A percentile compares a stretch with the other conserved stretches of the same genome.
These are phyloP conservation scores for Drosophila bipectinata DNA, from an alignment of 1,140 invertebrate species.

Conservation along the genomic window DNA sequence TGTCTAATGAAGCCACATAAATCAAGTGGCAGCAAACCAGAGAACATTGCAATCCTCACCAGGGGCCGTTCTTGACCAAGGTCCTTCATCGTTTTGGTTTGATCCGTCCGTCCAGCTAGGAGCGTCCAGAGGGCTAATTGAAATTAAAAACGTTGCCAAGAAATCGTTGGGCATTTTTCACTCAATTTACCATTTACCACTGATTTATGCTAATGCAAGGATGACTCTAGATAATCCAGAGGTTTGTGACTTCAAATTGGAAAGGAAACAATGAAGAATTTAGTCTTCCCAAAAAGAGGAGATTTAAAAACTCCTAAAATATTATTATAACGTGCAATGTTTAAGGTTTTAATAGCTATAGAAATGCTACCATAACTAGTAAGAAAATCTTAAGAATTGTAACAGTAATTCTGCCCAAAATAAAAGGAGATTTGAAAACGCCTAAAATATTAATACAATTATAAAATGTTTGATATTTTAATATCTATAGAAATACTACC, in stretches of 20 bases:
- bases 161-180: constrained; percentile 41
- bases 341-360: background rate
- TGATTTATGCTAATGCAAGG: constrained; percentile 48
- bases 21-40: constrained; percentile 63
- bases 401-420: too few species aligned
- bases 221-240: too few species aligned
- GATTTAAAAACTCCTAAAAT: background rate
- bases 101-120: too few species aligned
- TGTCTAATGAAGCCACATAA: constrained; percentile 83
- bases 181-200: constrained; percentile 19
- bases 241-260: too few species aligned
- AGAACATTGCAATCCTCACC: constrained; percentile 17
- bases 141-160: constrained; percentile 72
- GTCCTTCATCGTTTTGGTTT: constrained; percentile 14
- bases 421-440: too few species aligned
- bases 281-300: background rate
- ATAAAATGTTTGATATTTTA: too few species aligned
- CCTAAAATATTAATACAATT: background rate
- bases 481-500: too few species aligned
- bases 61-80: background rate
- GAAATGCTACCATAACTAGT: too few species aligned
- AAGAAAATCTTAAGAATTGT: too few species aligned
- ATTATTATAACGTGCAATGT: background rate
- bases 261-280: background rate
- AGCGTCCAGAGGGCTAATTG: constrained; percentile 56